Percentiles rank a stretch among this genome's conserved stretches.
Evolutionary conservation across 1,140 invertebrate species (phyloP).

Genomic region (Hyposmocoma kahamanoa): DNA sequence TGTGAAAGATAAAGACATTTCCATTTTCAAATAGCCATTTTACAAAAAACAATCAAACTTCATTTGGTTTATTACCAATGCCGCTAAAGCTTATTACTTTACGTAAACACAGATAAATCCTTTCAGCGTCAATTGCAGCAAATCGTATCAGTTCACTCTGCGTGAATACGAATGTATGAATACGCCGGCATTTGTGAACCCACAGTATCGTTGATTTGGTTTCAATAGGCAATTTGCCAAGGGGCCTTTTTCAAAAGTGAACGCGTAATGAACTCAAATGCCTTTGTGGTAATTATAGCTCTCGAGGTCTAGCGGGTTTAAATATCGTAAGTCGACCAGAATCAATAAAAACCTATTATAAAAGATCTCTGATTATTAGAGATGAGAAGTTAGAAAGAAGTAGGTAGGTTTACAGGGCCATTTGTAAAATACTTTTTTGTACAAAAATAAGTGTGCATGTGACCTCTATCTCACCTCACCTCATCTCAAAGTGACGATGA

Average conservation of each 20-base stretch:
- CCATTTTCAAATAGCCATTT: background rate
- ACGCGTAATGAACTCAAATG: conserved; percentile 5
- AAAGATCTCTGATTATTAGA: too few species aligned
- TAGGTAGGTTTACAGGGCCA: too few species aligned
- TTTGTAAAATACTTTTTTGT: too few species aligned
- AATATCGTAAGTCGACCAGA: too few species aligned
- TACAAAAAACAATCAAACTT: background rate
- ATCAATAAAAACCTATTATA: too few species aligned
- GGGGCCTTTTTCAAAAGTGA: background rate
- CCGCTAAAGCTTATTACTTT: background rate
- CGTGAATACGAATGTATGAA: conserved; percentile 1
- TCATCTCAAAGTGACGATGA: too few species aligned
- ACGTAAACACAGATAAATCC: background rate
- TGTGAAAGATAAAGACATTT: background rate
- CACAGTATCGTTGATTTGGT: conserved; percentile 14
- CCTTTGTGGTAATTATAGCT: too few species aligned
- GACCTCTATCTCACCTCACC: too few species aligned
- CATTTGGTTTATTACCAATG: background rate
- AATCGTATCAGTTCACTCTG: conserved; percentile 8
- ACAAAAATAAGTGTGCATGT: too few species aligned
- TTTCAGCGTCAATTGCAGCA: conserved; percentile 11
- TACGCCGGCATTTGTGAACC: conserved; percentile 7
- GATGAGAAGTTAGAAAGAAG: too few species aligned
- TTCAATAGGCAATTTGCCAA: conserved; percentile 22
- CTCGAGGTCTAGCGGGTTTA: too few species aligned